Conservation (phyloP, 1,140 invertebrate genomes). For the Dinothrombium tinctorium region DNA sequence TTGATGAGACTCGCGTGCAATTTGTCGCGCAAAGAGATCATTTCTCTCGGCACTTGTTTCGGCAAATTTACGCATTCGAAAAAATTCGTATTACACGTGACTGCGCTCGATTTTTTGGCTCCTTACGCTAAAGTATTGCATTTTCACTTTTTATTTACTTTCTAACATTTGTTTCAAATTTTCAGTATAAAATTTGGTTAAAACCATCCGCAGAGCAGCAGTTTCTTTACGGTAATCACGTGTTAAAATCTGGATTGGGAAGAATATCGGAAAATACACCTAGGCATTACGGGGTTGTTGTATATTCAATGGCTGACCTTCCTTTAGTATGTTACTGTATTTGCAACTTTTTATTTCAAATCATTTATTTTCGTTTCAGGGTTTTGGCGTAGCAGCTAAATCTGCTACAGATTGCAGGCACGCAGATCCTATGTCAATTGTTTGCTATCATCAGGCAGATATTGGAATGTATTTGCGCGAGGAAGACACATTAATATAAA, state of each 20-base stretch:
- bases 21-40: conserved; percentile 48
- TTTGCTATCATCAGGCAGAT: conserved; percentile 91
- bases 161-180: conserved; percentile 46
- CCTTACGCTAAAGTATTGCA: conserved; percentile 73
- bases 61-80: conserved; percentile 88
- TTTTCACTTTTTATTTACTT: background rate
- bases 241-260: conserved; percentile 75
- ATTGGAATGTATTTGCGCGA: conserved; percentile 90
- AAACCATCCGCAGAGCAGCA: conserved; percentile 90
- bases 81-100: conserved; percentile 84
- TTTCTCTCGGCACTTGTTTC: conserved; percentile 83
- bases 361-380: conserved; percentile 24
- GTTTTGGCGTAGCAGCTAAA: conserved; percentile 80
- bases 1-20: conserved; percentile 31
- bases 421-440: conserved; percentile 66
- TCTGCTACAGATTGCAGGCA: conserved; percentile 72
- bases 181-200: conserved; percentile 79
- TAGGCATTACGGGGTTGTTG: conserved; percentile 78
- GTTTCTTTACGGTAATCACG: conserved; percentile 74
- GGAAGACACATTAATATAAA: conserved; percentile 45
- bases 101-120: conserved; percentile 84
- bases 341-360: conserved; percentile 6
- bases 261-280: conserved; percentile 85
- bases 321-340: conserved; percentile 43
- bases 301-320: conserved; percentile 81